Evolutionary conservation across 2,888 invertebrate species (phyloP).

Genomic region (Agrypnus murinus): DNA sequence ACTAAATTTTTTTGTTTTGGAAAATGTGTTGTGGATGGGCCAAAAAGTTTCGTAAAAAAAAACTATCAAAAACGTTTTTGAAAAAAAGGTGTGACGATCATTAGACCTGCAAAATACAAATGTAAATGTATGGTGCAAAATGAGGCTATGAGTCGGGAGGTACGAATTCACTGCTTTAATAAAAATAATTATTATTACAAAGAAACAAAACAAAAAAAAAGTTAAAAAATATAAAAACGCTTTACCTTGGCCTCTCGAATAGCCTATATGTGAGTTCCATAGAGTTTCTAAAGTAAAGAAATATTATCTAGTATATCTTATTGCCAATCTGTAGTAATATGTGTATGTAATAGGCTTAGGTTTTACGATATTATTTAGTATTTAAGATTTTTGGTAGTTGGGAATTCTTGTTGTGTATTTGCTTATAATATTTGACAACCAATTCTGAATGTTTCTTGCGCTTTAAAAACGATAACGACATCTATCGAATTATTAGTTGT

Average conservation of each 20-base stretch:
- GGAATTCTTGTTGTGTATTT: conserved; percentile 68
- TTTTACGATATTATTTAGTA: conserved; percentile 70
- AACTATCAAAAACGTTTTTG: background rate
- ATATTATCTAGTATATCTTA: conserved; percentile 69
- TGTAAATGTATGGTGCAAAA: conserved; percentile 67
- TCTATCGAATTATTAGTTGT: too few species aligned
- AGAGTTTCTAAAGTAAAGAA: conserved; percentile 63
- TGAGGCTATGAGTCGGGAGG: conserved; percentile 61
- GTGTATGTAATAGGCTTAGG: conserved; percentile 66
- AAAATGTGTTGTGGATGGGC: conserved; percentile 13
- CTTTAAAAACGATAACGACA: too few species aligned
- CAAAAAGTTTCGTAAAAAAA: conserved; percentile 17
- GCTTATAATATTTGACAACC: conserved; percentile 62
- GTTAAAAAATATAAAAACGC: conserved; percentile 64
- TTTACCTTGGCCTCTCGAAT: conserved; percentile 65
- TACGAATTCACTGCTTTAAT: conserved; percentile 63
- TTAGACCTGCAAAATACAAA: conserved; percentile 53
- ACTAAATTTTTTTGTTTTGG: conserved; percentile 12
- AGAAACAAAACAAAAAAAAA: conserved; percentile 49
- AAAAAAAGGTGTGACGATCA: conserved; percentile 37
- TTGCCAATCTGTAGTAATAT: conserved; percentile 70
- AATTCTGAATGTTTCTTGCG: conserved; percentile 61
- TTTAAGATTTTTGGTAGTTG: conserved; percentile 70
- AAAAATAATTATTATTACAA: conserved; percentile 55
- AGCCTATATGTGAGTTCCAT: conserved; percentile 68